These are phyloP conservation scores for Apotomis capreana DNA, from an alignment of 2,888 invertebrate genomes.

Conservation along the genomic window DNA sequence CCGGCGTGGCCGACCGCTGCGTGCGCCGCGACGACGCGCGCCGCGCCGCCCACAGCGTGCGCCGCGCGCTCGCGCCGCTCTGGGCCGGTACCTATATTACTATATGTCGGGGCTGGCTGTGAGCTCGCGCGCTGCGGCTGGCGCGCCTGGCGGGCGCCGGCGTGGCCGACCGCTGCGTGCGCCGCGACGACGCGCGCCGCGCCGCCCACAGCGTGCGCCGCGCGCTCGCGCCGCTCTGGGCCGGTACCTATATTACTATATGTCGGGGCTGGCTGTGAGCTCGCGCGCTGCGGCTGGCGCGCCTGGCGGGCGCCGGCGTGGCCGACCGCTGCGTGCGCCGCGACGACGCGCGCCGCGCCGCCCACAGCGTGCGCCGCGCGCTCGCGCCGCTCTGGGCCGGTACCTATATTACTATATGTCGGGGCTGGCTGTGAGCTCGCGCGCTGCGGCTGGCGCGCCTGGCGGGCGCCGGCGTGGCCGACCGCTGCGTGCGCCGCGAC, in stretches of 20 bases:
- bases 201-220: conserved; percentile 49
- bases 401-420: no score
- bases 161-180: conserved; percentile 42
- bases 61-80: conserved; percentile 46
- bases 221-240: conserved; percentile 48
- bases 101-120: no score
- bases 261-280: no score
- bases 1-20: conserved; percentile 55
- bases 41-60: conserved; percentile 49
- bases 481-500: conserved; percentile 40
- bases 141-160: conserved; percentile 53
- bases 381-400: conserved; percentile 49
- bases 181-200: conserved; percentile 44
- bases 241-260: no score
- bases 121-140: conserved; percentile 55
- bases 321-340: conserved; percentile 41
- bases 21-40: conserved; percentile 44
- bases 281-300: conserved; percentile 57
- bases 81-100: conserved; percentile 41
- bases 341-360: conserved; percentile 46
- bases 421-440: no score
- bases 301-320: conserved; percentile 49
- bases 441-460: conserved; percentile 58
- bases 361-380: conserved; percentile 47
- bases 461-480: conserved; percentile 45